phyloP scores from a whole-genome alignment of 2,888 invertebrate species.

The Parasteatoda lunata region DNA sequence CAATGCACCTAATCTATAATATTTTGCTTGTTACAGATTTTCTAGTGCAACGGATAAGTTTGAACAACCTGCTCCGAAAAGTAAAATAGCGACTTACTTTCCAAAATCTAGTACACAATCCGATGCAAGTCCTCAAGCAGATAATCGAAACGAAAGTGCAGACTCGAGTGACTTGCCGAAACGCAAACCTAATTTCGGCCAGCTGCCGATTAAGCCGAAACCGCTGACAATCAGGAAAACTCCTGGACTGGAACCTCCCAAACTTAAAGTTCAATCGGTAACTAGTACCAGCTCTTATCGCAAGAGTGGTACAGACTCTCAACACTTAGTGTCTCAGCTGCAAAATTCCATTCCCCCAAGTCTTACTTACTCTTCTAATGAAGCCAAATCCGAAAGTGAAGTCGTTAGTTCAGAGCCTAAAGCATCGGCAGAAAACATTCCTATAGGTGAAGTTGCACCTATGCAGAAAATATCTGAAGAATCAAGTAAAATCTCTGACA shows the following conservation, averaged over 20 bases:
- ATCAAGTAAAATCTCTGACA: not conserved
- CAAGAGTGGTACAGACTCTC: conserved; percentile 37
- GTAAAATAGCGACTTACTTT: conserved; percentile 55
- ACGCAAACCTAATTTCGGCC: conserved; percentile 71
- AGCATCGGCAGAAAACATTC: not conserved
- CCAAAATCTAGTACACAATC: conserved; percentile 23
- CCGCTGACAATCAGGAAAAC: conserved; percentile 89
- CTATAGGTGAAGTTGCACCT: conserved; percentile 38
- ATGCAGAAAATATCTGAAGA: conserved; percentile 14
- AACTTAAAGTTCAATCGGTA: conserved; percentile 66
- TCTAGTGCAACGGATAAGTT: not conserved
- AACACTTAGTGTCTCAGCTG: not conserved
- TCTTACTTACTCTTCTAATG: conserved; percentile 22
- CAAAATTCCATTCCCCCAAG: conserved; percentile 1
- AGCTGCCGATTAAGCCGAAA: conserved; percentile 83
- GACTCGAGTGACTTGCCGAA: conserved; percentile 31
- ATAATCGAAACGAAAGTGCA: not conserved
- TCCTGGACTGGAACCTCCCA: conserved; percentile 74
- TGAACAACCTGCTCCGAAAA: conserved; percentile 24
- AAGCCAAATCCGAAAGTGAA: not conserved
- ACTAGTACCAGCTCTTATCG: conserved; percentile 25
- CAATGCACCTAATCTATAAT: no score
- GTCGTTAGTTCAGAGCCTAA: not conserved
- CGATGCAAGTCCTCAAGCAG: not conserved
- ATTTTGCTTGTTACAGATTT: conserved; percentile 24